phyloP scores from a whole-genome alignment of 2,888 invertebrate species.

The Luperina nickerlii region DNA sequence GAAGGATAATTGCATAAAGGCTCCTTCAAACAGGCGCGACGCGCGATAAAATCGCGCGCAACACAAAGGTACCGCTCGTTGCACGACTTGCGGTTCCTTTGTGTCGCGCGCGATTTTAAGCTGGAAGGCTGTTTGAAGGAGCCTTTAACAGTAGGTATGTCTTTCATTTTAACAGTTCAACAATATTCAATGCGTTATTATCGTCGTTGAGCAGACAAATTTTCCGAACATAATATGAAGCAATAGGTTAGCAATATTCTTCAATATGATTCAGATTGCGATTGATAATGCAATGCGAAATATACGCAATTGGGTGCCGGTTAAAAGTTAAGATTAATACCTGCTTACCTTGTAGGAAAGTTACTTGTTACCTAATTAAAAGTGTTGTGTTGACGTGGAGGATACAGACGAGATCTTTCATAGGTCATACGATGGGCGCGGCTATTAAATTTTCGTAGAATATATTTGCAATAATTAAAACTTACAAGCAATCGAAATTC shows the following conservation, averaged over 20 bases:
- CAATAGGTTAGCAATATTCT: too few species aligned
- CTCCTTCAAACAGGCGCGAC: too few species aligned
- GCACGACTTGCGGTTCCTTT: too few species aligned
- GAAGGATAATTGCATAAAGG: neutral
- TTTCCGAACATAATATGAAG: too few species aligned
- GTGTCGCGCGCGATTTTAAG: too few species aligned
- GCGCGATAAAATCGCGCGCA: too few species aligned
- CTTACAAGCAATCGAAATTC: slow-evolving; percentile 24
- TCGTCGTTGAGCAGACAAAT: too few species aligned
- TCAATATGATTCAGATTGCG: neutral
- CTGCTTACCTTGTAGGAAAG: neutral
- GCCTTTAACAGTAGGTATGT: too few species aligned
- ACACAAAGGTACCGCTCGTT: too few species aligned
- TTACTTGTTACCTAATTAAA: neutral
- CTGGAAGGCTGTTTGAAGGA: too few species aligned
- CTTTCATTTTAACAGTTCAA: too few species aligned
- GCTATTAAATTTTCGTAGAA: neutral
- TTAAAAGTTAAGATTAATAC: neutral
- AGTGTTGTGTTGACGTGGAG: neutral
- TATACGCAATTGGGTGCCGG: too few species aligned
- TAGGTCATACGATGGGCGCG: neutral
- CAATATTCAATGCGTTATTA: neutral
- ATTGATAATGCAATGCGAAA: neutral
- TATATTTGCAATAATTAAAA: slow-evolving; percentile 23
- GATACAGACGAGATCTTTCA: neutral